Percentiles rank a stretch among this genome's conserved stretches.
These are phyloP conservation scores for Nothoprocta perdicaria DNA, from an alignment of 2,113 vertebrate genomes.

Conservation along the genomic window DNA sequence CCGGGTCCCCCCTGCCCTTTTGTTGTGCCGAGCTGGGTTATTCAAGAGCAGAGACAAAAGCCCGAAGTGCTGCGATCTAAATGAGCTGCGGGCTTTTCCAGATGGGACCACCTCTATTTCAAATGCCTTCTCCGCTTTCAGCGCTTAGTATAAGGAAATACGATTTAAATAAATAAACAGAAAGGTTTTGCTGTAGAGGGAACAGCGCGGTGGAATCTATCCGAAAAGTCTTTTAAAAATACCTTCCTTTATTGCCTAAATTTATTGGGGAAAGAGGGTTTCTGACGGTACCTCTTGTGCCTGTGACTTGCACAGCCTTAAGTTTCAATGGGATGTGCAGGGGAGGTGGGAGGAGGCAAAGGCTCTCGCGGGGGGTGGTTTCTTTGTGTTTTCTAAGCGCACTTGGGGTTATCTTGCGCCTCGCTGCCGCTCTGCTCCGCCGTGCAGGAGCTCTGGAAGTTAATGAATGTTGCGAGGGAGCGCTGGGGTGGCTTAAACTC, in stretches of 20 bases:
- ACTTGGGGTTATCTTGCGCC: neutral
- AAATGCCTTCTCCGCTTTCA: slow-evolving; percentile 70
- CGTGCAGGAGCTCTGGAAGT: neutral
- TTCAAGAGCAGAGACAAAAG: slow-evolving; percentile 89
- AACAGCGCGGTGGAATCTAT: neutral
- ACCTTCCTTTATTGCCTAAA: neutral
- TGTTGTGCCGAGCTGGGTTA: slow-evolving; percentile 78
- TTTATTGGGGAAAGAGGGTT: neutral
- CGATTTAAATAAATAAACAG: neutral
- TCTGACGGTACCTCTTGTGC: neutral
- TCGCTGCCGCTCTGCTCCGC: neutral
- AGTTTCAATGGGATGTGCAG: slow-evolving; percentile 48
- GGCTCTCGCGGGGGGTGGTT: neutral
- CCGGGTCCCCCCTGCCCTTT: slow-evolving; percentile 72
- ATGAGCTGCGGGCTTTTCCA: slow-evolving; percentile 91
- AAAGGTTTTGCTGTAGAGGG: neutral
- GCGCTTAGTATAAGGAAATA: slow-evolving; percentile 23
- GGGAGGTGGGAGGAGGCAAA: slow-evolving; percentile 31
- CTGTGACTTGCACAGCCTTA: neutral
- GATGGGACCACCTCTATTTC: slow-evolving; percentile 89
- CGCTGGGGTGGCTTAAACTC: neutral
- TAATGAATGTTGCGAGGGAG: neutral
- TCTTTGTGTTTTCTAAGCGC: slow-evolving; percentile 23
- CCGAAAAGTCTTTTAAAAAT: neutral
- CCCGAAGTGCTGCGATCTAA: slow-evolving; percentile 89